These are phyloP conservation scores for Erythrocercus mccallii DNA, from an alignment of 2,113 vertebrate species.

Conservation along the genomic window DNA sequence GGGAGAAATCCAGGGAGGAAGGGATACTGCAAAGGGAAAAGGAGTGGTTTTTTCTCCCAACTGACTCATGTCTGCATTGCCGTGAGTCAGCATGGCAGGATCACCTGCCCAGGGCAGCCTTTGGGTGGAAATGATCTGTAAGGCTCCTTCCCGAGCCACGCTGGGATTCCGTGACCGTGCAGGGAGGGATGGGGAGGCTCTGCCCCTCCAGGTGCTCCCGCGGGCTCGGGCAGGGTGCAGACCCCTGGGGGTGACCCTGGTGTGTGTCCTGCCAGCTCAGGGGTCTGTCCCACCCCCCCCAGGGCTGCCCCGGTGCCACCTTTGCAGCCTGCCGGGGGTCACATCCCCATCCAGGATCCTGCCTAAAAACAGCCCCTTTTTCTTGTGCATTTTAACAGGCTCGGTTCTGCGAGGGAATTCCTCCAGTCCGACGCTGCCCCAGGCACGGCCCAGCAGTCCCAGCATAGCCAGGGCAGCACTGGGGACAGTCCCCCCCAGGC, in stretches of 20 bases:
- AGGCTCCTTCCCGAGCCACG: not conserved
- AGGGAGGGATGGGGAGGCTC: not conserved
- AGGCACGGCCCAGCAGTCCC: not conserved
- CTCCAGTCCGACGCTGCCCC: accelerated
- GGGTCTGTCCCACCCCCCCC: accelerated
- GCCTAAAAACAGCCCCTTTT: not conserved
- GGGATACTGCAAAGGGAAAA: not conserved
- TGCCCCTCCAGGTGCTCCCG: accelerated
- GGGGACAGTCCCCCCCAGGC: not conserved
- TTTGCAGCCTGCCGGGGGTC: no score
- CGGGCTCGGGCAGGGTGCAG: not conserved
- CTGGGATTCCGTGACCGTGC: accelerated
- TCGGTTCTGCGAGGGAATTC: accelerated
- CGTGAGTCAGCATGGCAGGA: not conserved
- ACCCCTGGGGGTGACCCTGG: not conserved
- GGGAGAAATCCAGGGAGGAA: not conserved
- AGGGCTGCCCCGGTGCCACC: not conserved
- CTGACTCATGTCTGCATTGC: not conserved
- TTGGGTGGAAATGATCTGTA: not conserved
- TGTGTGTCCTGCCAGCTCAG: not conserved
- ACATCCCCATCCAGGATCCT: not conserved
- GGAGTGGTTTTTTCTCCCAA: not conserved
- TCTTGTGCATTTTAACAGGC: not conserved
- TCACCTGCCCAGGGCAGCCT: not conserved
- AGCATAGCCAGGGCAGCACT: not conserved